Evolutionary conservation across 1,140 invertebrate species (phyloP).

Genomic region (Aphaenogaster rudis): DNA sequence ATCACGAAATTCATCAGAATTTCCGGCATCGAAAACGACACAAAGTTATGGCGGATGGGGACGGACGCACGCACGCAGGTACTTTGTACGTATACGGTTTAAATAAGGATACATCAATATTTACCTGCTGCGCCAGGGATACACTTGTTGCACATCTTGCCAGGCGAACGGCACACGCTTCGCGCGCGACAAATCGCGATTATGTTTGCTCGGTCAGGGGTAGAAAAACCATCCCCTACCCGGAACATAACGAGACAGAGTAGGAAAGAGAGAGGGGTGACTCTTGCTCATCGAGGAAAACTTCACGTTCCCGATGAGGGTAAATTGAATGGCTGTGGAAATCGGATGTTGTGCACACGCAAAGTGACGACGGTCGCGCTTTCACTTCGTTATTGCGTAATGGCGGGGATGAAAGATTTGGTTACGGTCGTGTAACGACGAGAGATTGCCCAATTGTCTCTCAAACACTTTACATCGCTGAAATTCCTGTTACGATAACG

Average conservation of each 20-base stretch:
- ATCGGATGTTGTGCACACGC: constrained; percentile 16
- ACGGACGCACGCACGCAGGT: constrained; percentile 46
- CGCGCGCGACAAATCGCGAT: constrained; percentile 74
- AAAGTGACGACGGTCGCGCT: constrained; percentile 7
- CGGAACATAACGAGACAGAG: background rate
- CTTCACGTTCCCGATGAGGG: background rate
- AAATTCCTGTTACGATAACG: background rate
- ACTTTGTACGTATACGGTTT: background rate
- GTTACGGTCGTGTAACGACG: constrained; percentile 1
- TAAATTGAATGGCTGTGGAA: constrained; percentile 1
- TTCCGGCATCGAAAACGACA: background rate
- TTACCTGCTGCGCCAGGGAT: constrained; percentile 73
- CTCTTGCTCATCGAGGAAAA: background rate
- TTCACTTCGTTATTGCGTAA: constrained; percentile 35
- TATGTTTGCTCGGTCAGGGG: constrained; percentile 47
- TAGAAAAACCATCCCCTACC: background rate
- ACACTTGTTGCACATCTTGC: constrained; percentile 74
- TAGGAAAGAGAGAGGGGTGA: background rate
- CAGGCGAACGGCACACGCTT: background rate
- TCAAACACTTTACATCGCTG: background rate
- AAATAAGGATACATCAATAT: constrained; percentile 58
- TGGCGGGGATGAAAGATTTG: constrained; percentile 39
- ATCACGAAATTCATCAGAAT: background rate
- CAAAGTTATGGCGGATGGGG: background rate
- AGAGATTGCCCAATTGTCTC: constrained; percentile 13